Percentiles rank a stretch among this genome's conserved stretches.
These are phyloP conservation scores for Mesorhabditis spiculigera DNA, from an alignment of 2,888 invertebrate genomes.

Conservation along the genomic window DNA sequence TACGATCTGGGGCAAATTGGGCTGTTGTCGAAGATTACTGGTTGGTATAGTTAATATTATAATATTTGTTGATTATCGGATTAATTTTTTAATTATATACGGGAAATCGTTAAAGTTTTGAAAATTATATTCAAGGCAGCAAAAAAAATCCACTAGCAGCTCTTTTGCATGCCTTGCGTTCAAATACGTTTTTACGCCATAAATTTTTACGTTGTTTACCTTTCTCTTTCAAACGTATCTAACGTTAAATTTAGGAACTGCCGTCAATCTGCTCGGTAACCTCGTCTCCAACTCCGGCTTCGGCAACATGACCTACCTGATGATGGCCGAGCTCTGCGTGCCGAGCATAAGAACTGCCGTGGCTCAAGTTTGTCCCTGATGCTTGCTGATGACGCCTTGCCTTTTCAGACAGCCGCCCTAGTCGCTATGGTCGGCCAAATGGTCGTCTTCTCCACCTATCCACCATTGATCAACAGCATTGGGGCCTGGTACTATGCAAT, in stretches of 20 bases:
- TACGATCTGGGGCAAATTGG: background rate
- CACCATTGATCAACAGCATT: background rate
- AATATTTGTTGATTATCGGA: no score
- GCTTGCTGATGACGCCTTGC: no score
- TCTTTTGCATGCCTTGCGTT: no score
- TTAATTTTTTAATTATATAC: no score
- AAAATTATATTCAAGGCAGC: no score
- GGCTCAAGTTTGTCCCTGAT: background rate
- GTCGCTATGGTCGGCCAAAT: background rate
- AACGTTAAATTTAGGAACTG: background rate
- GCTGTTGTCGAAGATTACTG: background rate
- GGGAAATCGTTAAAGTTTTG: no score
- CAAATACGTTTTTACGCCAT: no score
- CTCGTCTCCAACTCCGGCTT: background rate
- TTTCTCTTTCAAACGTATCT: no score
- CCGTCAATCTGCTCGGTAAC: background rate
- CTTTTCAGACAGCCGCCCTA: background rate
- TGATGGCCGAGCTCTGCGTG: conserved; percentile 5
- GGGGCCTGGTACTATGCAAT: background rate
- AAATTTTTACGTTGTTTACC: no score
- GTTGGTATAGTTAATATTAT: background rate
- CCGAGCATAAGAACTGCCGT: background rate
- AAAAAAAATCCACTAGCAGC: no score
- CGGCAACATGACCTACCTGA: background rate
- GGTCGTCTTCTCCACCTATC: conserved; percentile 2